Conservation (phyloP, 2,888 invertebrate species). For the Cephus sareptanus region DNA sequence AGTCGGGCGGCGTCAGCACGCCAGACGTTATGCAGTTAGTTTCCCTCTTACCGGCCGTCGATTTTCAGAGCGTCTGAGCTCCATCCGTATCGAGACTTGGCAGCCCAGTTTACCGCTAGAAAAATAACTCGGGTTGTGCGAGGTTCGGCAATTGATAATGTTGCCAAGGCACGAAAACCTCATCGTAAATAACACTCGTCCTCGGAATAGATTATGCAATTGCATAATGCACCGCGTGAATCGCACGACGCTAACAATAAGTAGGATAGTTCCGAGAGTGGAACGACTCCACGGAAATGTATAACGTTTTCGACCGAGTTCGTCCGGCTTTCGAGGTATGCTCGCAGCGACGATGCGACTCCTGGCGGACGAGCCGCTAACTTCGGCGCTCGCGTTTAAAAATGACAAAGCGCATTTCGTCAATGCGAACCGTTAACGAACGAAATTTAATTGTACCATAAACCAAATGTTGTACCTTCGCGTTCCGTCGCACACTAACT, state of each 20-base stretch:
- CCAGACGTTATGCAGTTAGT: not conserved
- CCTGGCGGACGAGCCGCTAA: not conserved
- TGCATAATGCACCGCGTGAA: not conserved
- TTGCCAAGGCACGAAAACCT: constrained; percentile 35
- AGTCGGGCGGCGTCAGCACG: not conserved
- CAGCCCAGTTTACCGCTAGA: constrained; percentile 10
- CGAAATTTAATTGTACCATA: not conserved
- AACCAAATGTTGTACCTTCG: not conserved
- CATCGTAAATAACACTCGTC: not conserved
- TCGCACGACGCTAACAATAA: not conserved
- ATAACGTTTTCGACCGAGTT: not conserved
- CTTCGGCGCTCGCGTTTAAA: not conserved
- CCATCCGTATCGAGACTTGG: not conserved
- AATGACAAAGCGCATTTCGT: not conserved
- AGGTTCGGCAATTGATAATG: constrained; percentile 27
- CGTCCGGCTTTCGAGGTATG: not conserved
- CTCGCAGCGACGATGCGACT: not conserved
- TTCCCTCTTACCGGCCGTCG: not conserved
- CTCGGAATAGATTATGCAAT: not conserved
- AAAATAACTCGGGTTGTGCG: constrained; percentile 34
- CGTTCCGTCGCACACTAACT: not conserved
- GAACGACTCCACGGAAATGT: not conserved
- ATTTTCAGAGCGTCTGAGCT: not conserved
- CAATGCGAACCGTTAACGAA: not conserved
- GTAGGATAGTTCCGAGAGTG: not conserved